Evolutionary conservation across 2,797 vertebrate genomes (phyloP), one percentile per base, ranked within the genome.

Genomic region (Acipenser ruthenus): DNA sequence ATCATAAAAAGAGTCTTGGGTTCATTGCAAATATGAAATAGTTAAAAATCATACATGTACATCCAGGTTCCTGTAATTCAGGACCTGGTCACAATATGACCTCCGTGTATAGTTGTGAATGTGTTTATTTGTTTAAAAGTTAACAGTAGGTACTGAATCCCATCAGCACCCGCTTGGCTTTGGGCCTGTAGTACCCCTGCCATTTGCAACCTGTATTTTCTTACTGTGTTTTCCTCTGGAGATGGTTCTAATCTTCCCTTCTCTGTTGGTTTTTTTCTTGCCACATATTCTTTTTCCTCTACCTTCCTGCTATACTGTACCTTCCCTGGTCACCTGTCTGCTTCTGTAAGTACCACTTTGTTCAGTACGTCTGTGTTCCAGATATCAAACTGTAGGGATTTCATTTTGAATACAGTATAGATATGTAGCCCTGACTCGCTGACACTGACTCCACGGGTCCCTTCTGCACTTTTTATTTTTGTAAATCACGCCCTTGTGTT

Each of bases 311-410:
- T 50, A 6, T 80, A 79, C 85, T 80, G 75, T 80, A 79, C 76
- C 75, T 81, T 77, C 71, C 12, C 53, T 12, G 83, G 69, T 80
- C 81, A 84, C 78, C 79, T 83, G 79, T 74, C 73, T 69, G 61
- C 60, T 62, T 55, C 81, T 78, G 87, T 88, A 86, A 88, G 87
- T 88, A 88, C 74, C 73, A 76, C 79, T 77, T 72, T 76, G 69
- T 70, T 80, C 74, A 77, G 59, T 47, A 71, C 73, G 51, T 77
- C 73, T 73, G 70, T 71, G 59, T 71, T 48, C 12, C 15, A 51
- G 13, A 52, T 23, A 4, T n/a, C n/a, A 62, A 58, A 50, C 10
- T 50, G 8, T 10, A 48, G 23, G 23, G 15, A 37, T 37, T 37
- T 37, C 23, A 37, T 37, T 37, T 37, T 37, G 23, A 37, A 37